phyloP scores from a whole-genome alignment of 2,888 invertebrate genomes.

The Helicoverpa assulta region DNA sequence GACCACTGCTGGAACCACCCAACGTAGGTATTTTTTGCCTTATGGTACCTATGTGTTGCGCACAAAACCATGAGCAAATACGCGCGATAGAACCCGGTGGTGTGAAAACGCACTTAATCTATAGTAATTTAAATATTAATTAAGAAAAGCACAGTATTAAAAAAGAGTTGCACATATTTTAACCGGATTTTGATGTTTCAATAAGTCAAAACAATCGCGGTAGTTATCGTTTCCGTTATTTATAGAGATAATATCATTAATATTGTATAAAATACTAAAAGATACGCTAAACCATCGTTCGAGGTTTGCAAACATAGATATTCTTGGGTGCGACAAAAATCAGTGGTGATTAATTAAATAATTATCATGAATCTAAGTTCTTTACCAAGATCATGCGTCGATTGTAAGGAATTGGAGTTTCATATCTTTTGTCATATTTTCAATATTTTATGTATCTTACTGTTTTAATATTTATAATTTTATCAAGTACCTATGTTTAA shows the following conservation, averaged over 20 bases:
- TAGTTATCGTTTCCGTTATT: not conserved
- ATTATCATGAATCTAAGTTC: constrained; percentile 7
- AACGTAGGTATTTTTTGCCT: too few relatives aligned
- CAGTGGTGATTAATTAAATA: not conserved
- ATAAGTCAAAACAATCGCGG: not conserved
- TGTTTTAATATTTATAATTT: too few relatives aligned
- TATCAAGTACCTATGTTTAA: not conserved
- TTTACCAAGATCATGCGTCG: not conserved
- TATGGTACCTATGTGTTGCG: too few relatives aligned
- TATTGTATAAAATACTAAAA: constrained; percentile 19
- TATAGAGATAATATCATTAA: constrained; percentile 15
- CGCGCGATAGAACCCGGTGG: too few relatives aligned
- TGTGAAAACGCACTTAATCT: too few relatives aligned
- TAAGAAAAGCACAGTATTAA: too few relatives aligned
- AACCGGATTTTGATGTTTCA: not conserved
- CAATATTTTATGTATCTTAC: too few relatives aligned
- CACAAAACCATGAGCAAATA: too few relatives aligned
- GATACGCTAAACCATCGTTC: not conserved
- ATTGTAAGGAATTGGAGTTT: not conserved
- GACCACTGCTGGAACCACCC: too few relatives aligned
- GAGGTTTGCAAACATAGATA: not conserved
- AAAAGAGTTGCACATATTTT: not conserved
- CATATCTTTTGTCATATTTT: not conserved
- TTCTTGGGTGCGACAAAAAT: not conserved
- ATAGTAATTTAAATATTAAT: too few relatives aligned